Evolutionary conservation across 2,888 invertebrate species (phyloP).

Genomic region (Scaptomyza parva): DNA sequence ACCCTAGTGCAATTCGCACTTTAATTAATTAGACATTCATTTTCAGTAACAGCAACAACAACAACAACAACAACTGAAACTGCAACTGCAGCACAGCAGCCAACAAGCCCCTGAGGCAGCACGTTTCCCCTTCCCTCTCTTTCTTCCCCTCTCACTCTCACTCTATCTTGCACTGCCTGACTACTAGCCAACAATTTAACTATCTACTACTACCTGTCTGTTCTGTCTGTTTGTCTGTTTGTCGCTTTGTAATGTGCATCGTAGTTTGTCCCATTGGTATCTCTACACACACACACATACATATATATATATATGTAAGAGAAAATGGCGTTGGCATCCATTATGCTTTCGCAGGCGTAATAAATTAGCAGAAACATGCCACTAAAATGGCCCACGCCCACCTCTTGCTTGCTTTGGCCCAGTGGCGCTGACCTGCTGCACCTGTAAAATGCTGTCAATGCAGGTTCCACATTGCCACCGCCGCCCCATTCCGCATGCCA

Average conservation of each 20-base stretch:
- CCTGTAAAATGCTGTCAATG: conserved; percentile 76
- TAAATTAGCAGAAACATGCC: conserved; percentile 80
- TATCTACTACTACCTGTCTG: conserved; percentile 19
- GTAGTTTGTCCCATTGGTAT: conserved; percentile 61
- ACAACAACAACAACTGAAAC: conserved; percentile 15
- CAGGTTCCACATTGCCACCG: conserved; percentile 49
- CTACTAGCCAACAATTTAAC: conserved; percentile 20
- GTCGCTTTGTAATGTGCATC: conserved; percentile 54
- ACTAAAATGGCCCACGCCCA: conserved; percentile 68
- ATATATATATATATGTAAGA: background rate
- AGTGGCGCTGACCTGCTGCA: conserved; percentile 49
- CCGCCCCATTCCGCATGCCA: conserved; percentile 56
- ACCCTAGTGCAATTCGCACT: conserved; percentile 70
- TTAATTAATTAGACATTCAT: conserved; percentile 80
- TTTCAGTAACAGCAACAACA: conserved; percentile 48
- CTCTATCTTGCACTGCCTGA: background rate
- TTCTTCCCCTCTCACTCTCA: background rate
- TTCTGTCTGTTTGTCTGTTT: conserved; percentile 19
- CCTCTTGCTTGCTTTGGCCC: too few relatives aligned
- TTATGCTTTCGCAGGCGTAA: conserved; percentile 74
- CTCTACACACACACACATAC: background rate
- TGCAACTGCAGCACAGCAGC: conserved; percentile 25
- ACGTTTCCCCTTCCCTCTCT: background rate
- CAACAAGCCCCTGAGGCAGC: conserved; percentile 43
- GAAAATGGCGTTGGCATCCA: conserved; percentile 48